Evolutionary conservation across 1,140 invertebrate species (phyloP).

Genomic region (Brachionus angularis): DNA sequence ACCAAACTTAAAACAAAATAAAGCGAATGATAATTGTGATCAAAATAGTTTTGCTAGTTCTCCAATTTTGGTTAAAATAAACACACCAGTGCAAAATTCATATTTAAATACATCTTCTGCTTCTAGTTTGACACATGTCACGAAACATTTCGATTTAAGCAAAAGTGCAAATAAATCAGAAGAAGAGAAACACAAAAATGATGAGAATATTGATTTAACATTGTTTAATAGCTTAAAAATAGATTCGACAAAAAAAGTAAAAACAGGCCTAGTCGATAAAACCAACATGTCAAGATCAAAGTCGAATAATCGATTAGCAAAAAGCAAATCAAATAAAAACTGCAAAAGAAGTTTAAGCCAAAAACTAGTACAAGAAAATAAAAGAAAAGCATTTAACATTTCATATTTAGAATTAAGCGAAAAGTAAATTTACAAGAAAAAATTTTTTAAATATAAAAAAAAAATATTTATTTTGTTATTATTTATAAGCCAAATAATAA

Average conservation of each 20-base stretch:
- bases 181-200: no score
- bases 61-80: neutral
- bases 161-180: no score
- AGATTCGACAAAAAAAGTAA: neutral
- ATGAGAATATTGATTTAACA: slow-evolving; percentile 17
- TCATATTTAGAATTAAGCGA: neutral
- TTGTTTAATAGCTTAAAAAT: slow-evolving; percentile 16
- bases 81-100: neutral
- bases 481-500: neutral
- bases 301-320: neutral
- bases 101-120: neutral
- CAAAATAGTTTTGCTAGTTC: neutral
- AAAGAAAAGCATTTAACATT: neutral
- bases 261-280: neutral
- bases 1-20: neutral
- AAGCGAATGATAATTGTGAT: neutral
- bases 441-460: neutral
- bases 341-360: neutral
- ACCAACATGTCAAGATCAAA: neutral
- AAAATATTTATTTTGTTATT: neutral
- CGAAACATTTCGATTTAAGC: neutral
- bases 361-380: neutral
- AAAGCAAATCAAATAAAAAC: neutral
- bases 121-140: neutral
- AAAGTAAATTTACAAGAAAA: neutral